Conservation (phyloP, 2,797 vertebrate genomes). For the Loris lydekkerianus region DNA sequence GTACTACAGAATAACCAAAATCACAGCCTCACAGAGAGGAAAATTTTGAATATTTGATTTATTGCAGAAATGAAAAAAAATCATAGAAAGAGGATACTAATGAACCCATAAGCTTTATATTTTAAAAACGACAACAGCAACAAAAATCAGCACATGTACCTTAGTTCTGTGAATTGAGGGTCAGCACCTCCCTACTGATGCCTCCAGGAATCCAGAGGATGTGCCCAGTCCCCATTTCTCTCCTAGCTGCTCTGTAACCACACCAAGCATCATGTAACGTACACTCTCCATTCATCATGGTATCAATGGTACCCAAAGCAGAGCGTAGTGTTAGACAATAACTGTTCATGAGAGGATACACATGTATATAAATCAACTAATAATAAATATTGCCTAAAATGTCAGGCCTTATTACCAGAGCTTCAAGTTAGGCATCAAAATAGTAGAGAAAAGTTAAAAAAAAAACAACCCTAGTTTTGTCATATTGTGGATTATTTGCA, state of each 20-base stretch:
- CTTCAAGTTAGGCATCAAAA: background rate
- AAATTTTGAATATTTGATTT: background rate
- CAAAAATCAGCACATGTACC: too few species aligned
- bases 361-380: background rate
- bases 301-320: background rate
- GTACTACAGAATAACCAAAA: background rate
- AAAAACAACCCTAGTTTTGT: too few species aligned
- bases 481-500: too few species aligned
- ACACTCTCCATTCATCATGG: background rate
- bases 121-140: background rate
- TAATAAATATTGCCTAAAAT: background rate
- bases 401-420: background rate
- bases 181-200: too few species aligned
- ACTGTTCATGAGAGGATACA: background rate
- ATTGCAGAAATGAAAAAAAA: background rate
- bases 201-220: rapidly evolving
- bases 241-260: background rate
- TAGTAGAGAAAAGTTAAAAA: too few species aligned
- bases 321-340: rapidly evolving
- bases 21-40: background rate
- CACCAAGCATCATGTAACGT: background rate
- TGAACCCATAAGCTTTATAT: background rate
- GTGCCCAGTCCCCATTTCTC: background rate
- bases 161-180: too few species aligned
- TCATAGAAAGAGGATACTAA: background rate